A percentile compares a stretch with the other conserved stretches of the same genome.
These are phyloP conservation scores for Epistrophella euchroma DNA, from an alignment of 2,888 invertebrate species.

Conservation along the genomic window DNA sequence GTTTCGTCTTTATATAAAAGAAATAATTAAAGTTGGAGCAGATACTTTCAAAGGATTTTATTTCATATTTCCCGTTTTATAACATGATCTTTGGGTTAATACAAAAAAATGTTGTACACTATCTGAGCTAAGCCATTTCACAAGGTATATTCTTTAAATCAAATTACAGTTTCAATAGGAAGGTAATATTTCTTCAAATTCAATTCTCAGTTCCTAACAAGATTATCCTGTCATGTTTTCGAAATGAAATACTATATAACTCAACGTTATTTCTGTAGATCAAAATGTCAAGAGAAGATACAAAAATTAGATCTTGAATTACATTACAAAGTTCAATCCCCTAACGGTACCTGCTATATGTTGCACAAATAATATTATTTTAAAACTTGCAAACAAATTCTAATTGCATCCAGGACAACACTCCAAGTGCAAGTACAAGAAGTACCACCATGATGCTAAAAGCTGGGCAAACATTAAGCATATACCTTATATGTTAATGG, in stretches of 20 bases:
- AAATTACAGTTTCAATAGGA: background rate
- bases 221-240: background rate
- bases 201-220: background rate
- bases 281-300: background rate
- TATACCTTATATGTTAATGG: constrained; percentile 40
- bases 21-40: too few species aligned
- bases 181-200: background rate
- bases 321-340: background rate
- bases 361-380: constrained; percentile 2
- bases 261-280: background rate
- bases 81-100: too few species aligned
- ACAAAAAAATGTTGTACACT: too few species aligned
- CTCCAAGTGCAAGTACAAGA: background rate
- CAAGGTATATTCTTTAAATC: too few species aligned
- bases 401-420: background rate
- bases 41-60: too few species aligned
- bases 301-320: background rate
- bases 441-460: constrained; percentile 28
- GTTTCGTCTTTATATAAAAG: too few species aligned
- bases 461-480: constrained; percentile 32
- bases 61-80: too few species aligned
- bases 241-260: background rate
- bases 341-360: background rate
- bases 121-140: too few species aligned
- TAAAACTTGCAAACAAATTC: background rate